A percentile compares a stretch with the other conserved stretches of the same genome.
phyloP scores from a whole-genome alignment of 2,113 vertebrate genomes.

The Steatornis caripensis region DNA sequence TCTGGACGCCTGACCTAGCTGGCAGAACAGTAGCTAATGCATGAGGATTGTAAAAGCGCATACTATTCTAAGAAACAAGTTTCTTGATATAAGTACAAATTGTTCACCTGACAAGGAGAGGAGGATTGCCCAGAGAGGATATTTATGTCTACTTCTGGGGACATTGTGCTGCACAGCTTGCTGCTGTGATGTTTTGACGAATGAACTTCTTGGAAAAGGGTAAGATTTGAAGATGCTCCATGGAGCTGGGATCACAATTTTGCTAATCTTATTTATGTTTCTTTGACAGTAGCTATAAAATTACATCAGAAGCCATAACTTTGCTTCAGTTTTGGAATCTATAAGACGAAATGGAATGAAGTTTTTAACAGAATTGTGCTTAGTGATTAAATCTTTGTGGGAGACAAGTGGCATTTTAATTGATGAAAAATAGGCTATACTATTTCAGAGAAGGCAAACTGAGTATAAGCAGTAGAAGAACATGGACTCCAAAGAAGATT shows the following conservation, averaged over 20 bases:
- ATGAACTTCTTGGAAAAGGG: rapidly evolving
- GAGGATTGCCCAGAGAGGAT: background rate
- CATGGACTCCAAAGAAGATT: background rate
- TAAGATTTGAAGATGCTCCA: background rate
- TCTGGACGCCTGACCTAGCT: background rate
- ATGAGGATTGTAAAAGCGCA: rapidly evolving
- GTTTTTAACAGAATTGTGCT: background rate
- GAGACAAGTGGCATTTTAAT: background rate
- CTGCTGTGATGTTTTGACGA: background rate
- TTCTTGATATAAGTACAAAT: background rate
- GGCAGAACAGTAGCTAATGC: background rate
- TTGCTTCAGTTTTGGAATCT: background rate
- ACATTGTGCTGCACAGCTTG: rapidly evolving
- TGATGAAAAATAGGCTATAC: background rate
- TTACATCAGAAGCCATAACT: background rate
- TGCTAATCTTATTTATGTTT: background rate
- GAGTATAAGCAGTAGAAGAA: background rate
- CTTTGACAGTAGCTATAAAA: background rate
- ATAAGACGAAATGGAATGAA: background rate
- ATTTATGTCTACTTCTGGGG: too few relatives aligned
- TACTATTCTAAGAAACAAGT: background rate
- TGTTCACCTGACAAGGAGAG: background rate
- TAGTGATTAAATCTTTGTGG: background rate
- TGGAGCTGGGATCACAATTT: background rate
- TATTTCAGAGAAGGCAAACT: background rate